These are phyloP conservation scores for Phainopepla nitens DNA, from an alignment of 2,113 vertebrate species.

Conservation along the genomic window DNA sequence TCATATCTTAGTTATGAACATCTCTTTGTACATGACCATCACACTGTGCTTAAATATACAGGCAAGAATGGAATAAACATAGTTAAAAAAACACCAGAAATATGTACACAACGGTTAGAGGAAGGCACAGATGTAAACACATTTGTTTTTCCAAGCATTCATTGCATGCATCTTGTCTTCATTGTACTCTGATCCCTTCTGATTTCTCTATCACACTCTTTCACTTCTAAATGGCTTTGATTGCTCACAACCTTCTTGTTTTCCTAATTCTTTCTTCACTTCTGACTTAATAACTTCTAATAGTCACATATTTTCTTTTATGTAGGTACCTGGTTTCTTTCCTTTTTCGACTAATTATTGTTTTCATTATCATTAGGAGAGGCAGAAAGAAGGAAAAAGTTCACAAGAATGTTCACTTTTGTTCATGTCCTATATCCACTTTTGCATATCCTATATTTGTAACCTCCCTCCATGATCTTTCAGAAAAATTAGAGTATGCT, in stretches of 20 bases:
- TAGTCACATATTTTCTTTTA: background rate
- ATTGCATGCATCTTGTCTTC: background rate
- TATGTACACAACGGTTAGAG: background rate
- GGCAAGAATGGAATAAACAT: background rate
- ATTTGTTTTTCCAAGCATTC: background rate
- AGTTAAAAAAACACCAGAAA: rapidly evolving
- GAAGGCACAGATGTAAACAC: background rate
- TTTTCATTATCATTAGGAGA: background rate
- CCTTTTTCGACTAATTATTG: background rate
- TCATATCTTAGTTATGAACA: background rate
- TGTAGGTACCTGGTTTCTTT: background rate
- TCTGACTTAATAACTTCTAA: background rate
- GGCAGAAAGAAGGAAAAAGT: background rate
- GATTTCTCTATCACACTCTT: background rate
- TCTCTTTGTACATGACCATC: background rate
- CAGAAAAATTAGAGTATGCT: background rate
- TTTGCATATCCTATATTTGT: background rate
- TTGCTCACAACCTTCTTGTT: background rate
- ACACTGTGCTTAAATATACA: background rate
- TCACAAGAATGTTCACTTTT: background rate
- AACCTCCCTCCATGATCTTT: background rate
- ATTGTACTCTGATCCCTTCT: background rate
- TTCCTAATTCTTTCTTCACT: background rate
- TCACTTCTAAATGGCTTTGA: background rate
- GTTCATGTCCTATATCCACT: background rate